A percentile compares a stretch with the other conserved stretches of the same genome.
Conservation (phyloP, 2,888 invertebrate species). For the Hirtodrosophila cameraria region DNA sequence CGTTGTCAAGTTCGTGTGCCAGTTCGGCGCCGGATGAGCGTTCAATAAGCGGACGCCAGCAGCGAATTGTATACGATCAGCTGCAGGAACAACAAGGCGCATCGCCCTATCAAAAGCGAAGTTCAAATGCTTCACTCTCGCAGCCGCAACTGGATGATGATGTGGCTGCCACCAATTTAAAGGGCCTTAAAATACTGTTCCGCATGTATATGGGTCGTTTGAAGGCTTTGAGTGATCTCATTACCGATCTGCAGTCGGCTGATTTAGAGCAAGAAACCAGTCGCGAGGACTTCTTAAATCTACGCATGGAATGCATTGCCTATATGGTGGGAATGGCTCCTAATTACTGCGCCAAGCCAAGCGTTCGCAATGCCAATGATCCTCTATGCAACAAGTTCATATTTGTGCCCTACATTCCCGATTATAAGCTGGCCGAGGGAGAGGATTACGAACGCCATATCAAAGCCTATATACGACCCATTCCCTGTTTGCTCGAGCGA, state of each 20-base stretch:
- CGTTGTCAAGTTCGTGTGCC: slow-evolving; percentile 75
- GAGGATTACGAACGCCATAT: slow-evolving; percentile 72
- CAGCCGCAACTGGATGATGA: slow-evolving; percentile 62
- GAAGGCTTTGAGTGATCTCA: slow-evolving; percentile 80
- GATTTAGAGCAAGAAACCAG: slow-evolving; percentile 75
- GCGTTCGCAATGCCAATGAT: slow-evolving; percentile 42
- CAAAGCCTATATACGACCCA: slow-evolving; percentile 77
- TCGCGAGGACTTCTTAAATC: slow-evolving; percentile 75
- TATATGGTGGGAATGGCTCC: slow-evolving; percentile 75
- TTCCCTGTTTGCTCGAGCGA: slow-evolving; percentile 81
- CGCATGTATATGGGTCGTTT: slow-evolving; percentile 86
- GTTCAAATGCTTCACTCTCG: slow-evolving; percentile 73
- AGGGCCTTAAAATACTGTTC: slow-evolving; percentile 87
- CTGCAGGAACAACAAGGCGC: slow-evolving; percentile 70
- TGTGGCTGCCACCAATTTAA: slow-evolving; percentile 74
- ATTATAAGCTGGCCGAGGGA: slow-evolving; percentile 74
- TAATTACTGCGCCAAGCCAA: slow-evolving; percentile 64
- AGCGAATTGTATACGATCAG: slow-evolving; percentile 79
- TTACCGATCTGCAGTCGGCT: slow-evolving; percentile 77
- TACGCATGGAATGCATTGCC: slow-evolving; percentile 81
- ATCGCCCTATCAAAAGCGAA: slow-evolving; percentile 71
- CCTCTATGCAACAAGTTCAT: slow-evolving; percentile 48
- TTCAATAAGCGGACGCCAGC: slow-evolving; percentile 62
- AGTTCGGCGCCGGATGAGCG: slow-evolving; percentile 78
- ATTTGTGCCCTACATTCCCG: slow-evolving; percentile 81